Conservation (phyloP, 2,113 vertebrate species). For the Cheirogaleus medius region DNA sequence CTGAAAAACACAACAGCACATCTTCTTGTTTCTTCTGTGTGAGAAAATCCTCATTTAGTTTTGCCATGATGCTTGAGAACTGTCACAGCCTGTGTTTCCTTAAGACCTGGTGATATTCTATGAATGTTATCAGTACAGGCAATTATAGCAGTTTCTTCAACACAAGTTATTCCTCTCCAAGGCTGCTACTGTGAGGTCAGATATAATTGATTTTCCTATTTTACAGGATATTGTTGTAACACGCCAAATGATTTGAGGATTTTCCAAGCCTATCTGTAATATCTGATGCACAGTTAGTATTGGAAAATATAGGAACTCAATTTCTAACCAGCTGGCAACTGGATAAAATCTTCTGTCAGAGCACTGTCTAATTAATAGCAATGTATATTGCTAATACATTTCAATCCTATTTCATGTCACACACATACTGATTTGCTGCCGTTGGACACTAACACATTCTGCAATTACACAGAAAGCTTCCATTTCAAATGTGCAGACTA, state of each 20-base stretch:
- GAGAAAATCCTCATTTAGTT: neutral
- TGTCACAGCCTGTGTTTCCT: neutral
- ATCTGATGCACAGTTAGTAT: neutral
- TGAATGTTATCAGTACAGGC: neutral
- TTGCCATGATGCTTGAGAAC: neutral
- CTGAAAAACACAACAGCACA: neutral
- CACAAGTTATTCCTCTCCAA: neutral
- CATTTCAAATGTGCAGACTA: neutral
- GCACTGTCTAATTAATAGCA: neutral
- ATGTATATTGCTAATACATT: accelerated
- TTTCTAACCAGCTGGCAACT: neutral
- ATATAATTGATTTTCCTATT: neutral
- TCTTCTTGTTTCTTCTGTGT: neutral
- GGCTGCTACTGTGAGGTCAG: neutral
- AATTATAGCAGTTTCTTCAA: neutral
- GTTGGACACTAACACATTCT: neutral
- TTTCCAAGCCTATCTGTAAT: neutral
- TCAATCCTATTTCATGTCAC: neutral
- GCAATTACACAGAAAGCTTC: neutral
- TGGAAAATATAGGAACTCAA: neutral
- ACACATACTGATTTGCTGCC: neutral
- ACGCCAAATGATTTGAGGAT: no score
- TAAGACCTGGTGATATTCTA: neutral
- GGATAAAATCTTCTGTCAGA: neutral
- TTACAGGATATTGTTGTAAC: neutral